Percentiles rank a stretch among this genome's conserved stretches.
Evolutionary conservation across 2,113 vertebrate species (phyloP).

Genomic region (Malurus melanocephalus): DNA sequence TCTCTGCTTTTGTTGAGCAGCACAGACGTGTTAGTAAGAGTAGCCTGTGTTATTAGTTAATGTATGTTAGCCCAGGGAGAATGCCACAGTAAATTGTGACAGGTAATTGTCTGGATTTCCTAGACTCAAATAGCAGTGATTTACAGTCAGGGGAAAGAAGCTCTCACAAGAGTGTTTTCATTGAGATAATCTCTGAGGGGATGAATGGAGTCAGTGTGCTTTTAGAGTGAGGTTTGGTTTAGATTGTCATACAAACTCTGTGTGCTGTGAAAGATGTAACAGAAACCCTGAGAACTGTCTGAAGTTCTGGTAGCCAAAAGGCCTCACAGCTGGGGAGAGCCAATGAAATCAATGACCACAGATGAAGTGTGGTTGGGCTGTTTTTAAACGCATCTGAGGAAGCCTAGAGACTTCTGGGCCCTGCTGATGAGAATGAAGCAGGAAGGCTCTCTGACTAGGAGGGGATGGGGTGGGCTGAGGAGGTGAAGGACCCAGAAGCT

Average conservation of each 20-base stretch:
- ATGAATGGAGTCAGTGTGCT: not conserved
- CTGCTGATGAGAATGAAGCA: not conserved
- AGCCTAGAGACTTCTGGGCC: not conserved
- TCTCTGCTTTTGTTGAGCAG: not conserved
- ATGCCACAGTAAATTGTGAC: conserved; percentile 6
- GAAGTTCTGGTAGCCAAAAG: not conserved
- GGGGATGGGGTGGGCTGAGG: not conserved
- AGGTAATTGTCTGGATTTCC: conserved; percentile 37
- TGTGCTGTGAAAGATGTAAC: not conserved
- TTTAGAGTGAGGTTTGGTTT: not conserved
- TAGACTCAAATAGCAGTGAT: not conserved
- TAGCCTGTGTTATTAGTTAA: not conserved
- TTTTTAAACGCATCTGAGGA: not conserved
- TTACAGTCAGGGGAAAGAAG: not conserved
- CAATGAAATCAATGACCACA: not conserved
- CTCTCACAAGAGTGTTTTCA: not conserved
- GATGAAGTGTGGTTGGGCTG: not conserved
- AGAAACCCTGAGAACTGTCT: not conserved
- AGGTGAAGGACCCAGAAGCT: not conserved
- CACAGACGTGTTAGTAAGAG: not conserved
- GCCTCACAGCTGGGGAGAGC: not conserved
- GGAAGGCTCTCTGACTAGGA: not conserved
- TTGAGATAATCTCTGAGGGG: not conserved
- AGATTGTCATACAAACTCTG: not conserved
- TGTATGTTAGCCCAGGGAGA: not conserved